Percentiles rank a stretch among this genome's conserved stretches.
These are phyloP conservation scores for Nyctibius bracteatus DNA, from an alignment of 2,113 vertebrate genomes.

Conservation along the genomic window DNA sequence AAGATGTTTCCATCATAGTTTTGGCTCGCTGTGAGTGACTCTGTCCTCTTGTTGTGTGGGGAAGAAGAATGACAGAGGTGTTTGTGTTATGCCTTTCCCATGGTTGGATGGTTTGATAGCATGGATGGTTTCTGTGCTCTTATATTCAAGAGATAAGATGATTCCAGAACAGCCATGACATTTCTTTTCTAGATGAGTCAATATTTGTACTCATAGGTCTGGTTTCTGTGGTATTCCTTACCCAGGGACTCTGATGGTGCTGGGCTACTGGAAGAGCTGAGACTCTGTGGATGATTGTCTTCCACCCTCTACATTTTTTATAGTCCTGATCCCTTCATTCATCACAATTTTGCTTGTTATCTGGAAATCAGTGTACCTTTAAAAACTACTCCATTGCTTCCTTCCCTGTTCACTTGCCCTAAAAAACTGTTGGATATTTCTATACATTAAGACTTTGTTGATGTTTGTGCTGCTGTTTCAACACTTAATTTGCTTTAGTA, in stretches of 20 bases:
- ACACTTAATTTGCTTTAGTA: not conserved
- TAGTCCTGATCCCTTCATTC: not conserved
- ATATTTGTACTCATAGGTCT: not conserved
- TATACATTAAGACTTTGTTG: not conserved
- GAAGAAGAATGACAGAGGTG: not conserved
- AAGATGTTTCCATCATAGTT: not conserved
- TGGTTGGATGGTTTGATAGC: not conserved
- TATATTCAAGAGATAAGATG: not conserved
- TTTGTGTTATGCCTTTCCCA: rapidly evolving
- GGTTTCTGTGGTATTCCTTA: not conserved
- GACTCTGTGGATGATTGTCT: not conserved
- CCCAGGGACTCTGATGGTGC: not conserved
- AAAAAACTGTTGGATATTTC: not conserved
- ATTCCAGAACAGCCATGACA: not conserved
- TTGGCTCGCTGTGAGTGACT: not conserved
- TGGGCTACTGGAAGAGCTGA: not conserved
- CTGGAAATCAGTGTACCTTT: not conserved
- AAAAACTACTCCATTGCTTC: not conserved
- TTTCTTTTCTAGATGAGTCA: not conserved
- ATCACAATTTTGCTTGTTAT: not conserved
- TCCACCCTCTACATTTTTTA: not conserved
- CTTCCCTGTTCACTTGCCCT: not conserved
- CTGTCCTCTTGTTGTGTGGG: not conserved
- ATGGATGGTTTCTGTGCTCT: not conserved
- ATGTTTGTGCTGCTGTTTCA: not conserved